These are phyloP conservation scores for Dugesia japonica DNA, from an alignment of 2,888 invertebrate species.

Conservation along the genomic window DNA sequence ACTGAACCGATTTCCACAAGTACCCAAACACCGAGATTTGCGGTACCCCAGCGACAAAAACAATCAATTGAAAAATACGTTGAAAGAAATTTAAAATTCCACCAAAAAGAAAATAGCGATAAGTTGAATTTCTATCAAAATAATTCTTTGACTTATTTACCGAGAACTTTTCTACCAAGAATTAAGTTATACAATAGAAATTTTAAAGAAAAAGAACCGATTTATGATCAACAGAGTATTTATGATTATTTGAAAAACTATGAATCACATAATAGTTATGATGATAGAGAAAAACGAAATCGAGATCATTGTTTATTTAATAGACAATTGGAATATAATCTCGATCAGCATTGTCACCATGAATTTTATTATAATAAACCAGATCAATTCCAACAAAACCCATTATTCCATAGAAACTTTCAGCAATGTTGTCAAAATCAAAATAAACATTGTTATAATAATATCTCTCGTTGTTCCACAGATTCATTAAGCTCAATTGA, in stretches of 20 bases:
- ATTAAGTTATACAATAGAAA: not conserved
- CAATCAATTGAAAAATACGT: not conserved
- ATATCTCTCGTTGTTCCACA: too few species aligned
- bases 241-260: not conserved
- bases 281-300: not conserved
- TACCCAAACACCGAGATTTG: not conserved
- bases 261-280: not conserved
- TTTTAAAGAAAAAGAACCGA: not conserved
- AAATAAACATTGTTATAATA: too few species aligned
- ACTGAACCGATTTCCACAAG: not conserved
- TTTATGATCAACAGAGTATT: not conserved
- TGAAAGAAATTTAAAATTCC: not conserved
- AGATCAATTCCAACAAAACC: too few species aligned
- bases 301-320: not conserved
- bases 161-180: not conserved
- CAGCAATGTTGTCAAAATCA: too few species aligned
- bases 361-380: too few species aligned
- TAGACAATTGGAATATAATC: too few species aligned
- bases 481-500: too few species aligned
- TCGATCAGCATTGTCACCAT: too few species aligned
- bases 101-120: not conserved
- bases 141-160: not conserved
- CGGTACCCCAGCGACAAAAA: not conserved
- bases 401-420: too few species aligned
- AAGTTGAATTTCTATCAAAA: not conserved